Percentiles rank a stretch among this genome's conserved stretches.
phyloP scores from a whole-genome alignment of 2,113 vertebrate species.

The Onychorhynchus coronatus region DNA sequence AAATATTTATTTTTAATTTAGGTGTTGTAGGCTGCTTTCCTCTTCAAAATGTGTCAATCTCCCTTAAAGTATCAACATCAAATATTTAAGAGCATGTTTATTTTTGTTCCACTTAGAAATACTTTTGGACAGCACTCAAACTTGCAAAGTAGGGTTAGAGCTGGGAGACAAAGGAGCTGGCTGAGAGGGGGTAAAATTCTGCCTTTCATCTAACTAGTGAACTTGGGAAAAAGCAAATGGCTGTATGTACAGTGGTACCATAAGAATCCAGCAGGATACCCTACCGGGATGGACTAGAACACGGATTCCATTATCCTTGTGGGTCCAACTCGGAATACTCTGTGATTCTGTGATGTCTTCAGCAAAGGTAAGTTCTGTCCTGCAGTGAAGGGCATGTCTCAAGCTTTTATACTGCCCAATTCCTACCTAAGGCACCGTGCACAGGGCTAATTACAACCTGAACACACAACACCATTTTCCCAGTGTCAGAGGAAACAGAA shows the following conservation, averaged over 20 bases:
- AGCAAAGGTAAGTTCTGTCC: neutral
- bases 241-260: neutral
- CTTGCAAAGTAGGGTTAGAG: slow-evolving; percentile 1
- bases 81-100: slow-evolving; percentile 58
- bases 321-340: neutral
- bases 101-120: slow-evolving; percentile 56
- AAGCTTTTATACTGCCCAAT: neutral
- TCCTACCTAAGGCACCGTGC: neutral
- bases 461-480: neutral
- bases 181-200: neutral
- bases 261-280: neutral
- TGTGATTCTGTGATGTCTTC: neutral
- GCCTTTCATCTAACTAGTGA: neutral
- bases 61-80: slow-evolving; percentile 45
- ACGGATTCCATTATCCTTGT: neutral
- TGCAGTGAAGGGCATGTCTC: neutral
- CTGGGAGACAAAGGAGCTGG: slow-evolving; percentile 9
- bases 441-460: neutral
- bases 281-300: neutral
- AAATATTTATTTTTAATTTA: slow-evolving; percentile 73
- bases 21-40: slow-evolving; percentile 51
- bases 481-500: neutral
- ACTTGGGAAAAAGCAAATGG: neutral
- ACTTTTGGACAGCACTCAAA: slow-evolving; percentile 48
- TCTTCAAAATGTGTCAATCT: slow-evolving; percentile 64